phyloP scores from a whole-genome alignment of 2,888 invertebrate genomes.

The Sinotaia quadrata region DNA sequence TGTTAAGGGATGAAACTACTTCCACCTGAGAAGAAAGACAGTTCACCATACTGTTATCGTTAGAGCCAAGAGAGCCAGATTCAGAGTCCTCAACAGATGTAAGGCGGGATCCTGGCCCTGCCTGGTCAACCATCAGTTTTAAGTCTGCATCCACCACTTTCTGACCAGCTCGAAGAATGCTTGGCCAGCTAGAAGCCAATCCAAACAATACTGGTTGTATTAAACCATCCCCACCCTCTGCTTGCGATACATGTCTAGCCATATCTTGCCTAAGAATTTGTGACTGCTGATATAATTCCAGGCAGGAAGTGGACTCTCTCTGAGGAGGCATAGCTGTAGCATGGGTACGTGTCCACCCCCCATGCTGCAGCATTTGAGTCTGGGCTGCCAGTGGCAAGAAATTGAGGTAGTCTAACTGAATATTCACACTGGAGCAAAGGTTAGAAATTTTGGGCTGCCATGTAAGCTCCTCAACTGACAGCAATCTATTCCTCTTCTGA shows the following conservation, averaged over 20 bases:
- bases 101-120: not conserved
- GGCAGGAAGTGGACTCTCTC: conserved; percentile 1
- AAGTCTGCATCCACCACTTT: not conserved
- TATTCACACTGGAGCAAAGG: conserved; percentile 49
- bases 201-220: conserved; percentile 25
- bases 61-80: conserved; percentile 7
- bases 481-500: conserved; percentile 24
- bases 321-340: not conserved
- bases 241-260: no score
- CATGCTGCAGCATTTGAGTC: conserved; percentile 38
- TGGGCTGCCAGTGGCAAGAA: conserved; percentile 37
- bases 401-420: conserved; percentile 35
- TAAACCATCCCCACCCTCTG: not conserved
- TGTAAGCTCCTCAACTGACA: conserved; percentile 50
- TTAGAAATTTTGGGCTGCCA: conserved; percentile 53
- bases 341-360: conserved; percentile 24
- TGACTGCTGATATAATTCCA: conserved; percentile 4
- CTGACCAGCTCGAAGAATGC: conserved; percentile 14
- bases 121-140: not conserved
- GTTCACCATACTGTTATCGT: conserved; percentile 15
- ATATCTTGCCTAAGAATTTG: not conserved
- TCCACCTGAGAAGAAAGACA: conserved; percentile 32
- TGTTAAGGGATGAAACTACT: conserved; percentile 16
- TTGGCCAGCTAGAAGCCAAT: conserved; percentile 44
- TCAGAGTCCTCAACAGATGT: not conserved